Conservation (phyloP, 1,140 invertebrate species). For the Rhagoletis pomonella region DNA sequence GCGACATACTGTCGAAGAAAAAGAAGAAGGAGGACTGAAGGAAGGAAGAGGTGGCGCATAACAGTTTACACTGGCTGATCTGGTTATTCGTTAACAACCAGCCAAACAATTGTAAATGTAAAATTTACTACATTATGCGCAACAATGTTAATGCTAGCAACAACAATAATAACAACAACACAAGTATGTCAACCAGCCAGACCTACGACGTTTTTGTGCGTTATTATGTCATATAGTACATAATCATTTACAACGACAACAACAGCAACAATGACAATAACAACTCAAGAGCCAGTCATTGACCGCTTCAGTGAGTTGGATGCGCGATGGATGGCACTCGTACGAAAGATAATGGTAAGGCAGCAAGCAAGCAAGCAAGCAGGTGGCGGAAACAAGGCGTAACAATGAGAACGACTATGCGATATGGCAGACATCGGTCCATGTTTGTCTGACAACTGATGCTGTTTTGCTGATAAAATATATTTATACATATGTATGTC, state of each 20-base stretch:
- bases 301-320: conserved; percentile 31
- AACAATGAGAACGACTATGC: background rate
- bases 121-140: conserved; percentile 15
- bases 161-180: background rate
- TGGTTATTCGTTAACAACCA: background rate
- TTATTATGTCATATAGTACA: conserved; percentile 21
- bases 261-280: no score
- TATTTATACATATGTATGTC: no score
- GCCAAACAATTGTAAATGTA: conserved; percentile 11
- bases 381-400: background rate
- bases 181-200: background rate
- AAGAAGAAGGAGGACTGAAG: background rate
- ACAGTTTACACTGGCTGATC: background rate
- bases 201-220: background rate
- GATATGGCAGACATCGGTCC: background rate
- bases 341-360: background rate
- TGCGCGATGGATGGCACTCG: background rate
- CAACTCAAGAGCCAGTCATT: conserved; percentile 24
- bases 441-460: background rate
- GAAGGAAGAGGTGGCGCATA: background rate
- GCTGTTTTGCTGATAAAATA: conserved; percentile 13
- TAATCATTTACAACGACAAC: background rate
- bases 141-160: background rate
- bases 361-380: background rate
- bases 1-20: background rate